phyloP scores from a whole-genome alignment of 2,797 vertebrate species.

The Falco columbarius region DNA sequence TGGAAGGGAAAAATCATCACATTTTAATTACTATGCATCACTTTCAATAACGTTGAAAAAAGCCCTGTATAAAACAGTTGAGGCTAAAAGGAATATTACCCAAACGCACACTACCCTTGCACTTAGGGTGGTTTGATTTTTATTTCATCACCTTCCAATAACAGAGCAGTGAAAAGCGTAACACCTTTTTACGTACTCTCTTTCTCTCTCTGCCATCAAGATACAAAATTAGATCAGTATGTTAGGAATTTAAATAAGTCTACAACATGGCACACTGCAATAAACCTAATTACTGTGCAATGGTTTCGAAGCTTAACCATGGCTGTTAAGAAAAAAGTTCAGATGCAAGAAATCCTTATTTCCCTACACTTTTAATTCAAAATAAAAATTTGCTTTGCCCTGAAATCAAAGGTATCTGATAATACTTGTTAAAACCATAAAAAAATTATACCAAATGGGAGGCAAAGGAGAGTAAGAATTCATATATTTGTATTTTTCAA shows the following conservation, averaged over 20 bases:
- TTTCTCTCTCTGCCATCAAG: slow-evolving; percentile 10
- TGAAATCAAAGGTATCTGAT: neutral
- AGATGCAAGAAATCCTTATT: neutral
- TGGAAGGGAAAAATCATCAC: neutral
- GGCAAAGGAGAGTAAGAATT: neutral
- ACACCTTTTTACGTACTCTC: neutral
- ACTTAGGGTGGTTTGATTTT: neutral
- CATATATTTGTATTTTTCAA: neutral
- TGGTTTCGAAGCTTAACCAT: slow-evolving; percentile 27
- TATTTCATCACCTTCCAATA: slow-evolving; percentile 34
- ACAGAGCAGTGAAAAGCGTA: slow-evolving; percentile 1
- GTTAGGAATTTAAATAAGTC: slow-evolving; percentile 43
- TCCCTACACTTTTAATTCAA: neutral
- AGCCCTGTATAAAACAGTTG: neutral
- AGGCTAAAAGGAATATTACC: slow-evolving; percentile 1
- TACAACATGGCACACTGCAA: slow-evolving; percentile 1
- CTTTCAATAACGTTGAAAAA: neutral
- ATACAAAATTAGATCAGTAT: slow-evolving; percentile 35
- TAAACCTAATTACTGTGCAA: slow-evolving; percentile 38
- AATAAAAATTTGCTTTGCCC: neutral
- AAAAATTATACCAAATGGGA: neutral
- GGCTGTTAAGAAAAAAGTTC: neutral
- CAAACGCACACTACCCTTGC: neutral
- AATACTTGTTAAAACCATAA: neutral
- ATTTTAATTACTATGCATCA: slow-evolving; percentile 43